Evolutionary conservation across 2,888 invertebrate genomes (phyloP), one percentile per base, ranked within the genome.

Genomic region (Lamproptera curius): DNA sequence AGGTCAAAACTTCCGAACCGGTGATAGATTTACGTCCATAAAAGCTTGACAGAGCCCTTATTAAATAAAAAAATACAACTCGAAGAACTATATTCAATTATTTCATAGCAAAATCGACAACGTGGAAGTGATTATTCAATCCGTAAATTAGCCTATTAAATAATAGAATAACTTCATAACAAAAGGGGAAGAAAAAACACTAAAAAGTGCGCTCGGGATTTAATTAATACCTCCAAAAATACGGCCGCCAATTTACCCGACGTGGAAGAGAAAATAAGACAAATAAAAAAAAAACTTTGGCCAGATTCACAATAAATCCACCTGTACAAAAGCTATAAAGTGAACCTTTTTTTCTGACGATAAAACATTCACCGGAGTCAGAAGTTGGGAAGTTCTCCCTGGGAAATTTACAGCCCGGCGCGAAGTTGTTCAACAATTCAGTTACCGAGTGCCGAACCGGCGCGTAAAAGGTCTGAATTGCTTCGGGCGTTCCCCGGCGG

Each of bases 341-440:
- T 33, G 42, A 48, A 48, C 42, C 47, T 20, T 46, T 48, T 48
- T 48, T 42, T 38, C n/a, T n/a, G n/a, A 48, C 42, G 38, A 42
- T 42, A 31, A 47, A 47, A 47, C 38, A 47, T 42, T 42, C 38
- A 38, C 17, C 15, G 23, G 38, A 42, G 47, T 42, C 47, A 34
- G 42, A 33, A 48, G 42, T 42, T 23, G 34, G 42, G 6, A 42
- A 38, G 42, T 37, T 34, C 11, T 15, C 26, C 11, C n/a, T 14
- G 20, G 20, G 28, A 41, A 37, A 41, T 46, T 38, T 42, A 42
- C 47, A 33, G 16, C 16, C 5, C 10, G 33, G 42, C 23, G 1
- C 33, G 11, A 38, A 47, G 42, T 34, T 23, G 33, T 13, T 23
- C 23, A 37, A 42, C 47, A 42, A 47, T 42, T 47, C 38, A 42